A percentile compares a stretch with the other conserved stretches of the same genome.
phyloP scores from a whole-genome alignment of 1,140 invertebrate genomes.

The Drosophila neocordata region DNA sequence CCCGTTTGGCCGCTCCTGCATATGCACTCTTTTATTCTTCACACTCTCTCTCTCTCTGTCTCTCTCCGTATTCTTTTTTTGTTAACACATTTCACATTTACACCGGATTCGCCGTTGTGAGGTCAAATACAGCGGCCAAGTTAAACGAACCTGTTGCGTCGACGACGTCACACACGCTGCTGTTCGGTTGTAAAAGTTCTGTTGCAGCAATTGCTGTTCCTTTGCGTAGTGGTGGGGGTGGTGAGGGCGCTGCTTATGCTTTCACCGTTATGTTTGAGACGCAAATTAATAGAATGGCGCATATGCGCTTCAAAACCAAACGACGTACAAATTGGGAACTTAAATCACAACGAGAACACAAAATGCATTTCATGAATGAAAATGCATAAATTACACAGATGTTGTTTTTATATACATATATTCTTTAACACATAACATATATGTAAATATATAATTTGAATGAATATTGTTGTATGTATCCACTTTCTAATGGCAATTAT shows the following conservation, averaged over 20 bases:
- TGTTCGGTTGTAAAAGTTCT: conserved; percentile 7
- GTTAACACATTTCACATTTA: conserved; percentile 1
- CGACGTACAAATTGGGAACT: conserved; percentile 14
- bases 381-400: conserved; percentile 20
- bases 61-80: neutral
- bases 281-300: conserved; percentile 21
- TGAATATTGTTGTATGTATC: neutral
- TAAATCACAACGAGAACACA: conserved; percentile 20
- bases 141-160: conserved; percentile 19
- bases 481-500: neutral
- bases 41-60: conserved; percentile 9
- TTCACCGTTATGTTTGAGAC: conserved; percentile 8
- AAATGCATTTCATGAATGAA: conserved; percentile 59
- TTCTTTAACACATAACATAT: neutral
- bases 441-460: neutral
- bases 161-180: conserved; percentile 14
- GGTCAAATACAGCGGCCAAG: conserved; percentile 4
- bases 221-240: neutral
- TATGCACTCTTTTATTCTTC: conserved; percentile 3
- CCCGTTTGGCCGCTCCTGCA: conserved; percentile 1
- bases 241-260: neutral
- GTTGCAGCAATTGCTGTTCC: conserved; percentile 13
- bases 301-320: conserved; percentile 18
- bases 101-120: conserved; percentile 4
- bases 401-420: neutral